phyloP scores from a whole-genome alignment of 2,888 invertebrate genomes.

The Nudaria mundana region DNA sequence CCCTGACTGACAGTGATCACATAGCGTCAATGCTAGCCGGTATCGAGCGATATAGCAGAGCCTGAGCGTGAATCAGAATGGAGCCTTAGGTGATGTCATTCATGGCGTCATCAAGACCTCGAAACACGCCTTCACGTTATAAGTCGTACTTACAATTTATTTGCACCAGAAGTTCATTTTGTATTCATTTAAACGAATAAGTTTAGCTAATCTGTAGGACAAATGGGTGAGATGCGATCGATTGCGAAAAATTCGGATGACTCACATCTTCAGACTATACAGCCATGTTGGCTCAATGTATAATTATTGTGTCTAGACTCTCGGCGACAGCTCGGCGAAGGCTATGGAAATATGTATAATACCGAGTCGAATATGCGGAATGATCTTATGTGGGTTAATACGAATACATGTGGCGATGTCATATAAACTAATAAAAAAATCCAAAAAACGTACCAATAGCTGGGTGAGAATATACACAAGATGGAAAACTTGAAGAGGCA shows the following conservation, averaged over 20 bases:
- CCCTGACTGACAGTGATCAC: slow-evolving; percentile 28
- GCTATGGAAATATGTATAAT: slow-evolving; percentile 57
- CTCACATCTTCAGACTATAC: slow-evolving; percentile 65
- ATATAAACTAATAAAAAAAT: slow-evolving; percentile 16
- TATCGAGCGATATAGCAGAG: slow-evolving; percentile 3
- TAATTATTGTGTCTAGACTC: slow-evolving; percentile 77
- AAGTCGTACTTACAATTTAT: background rate
- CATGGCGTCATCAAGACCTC: slow-evolving; percentile 39
- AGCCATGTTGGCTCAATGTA: slow-evolving; percentile 68
- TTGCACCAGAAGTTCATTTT: too few species aligned
- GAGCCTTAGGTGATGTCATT: slow-evolving; percentile 48
- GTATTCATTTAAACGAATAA: background rate
- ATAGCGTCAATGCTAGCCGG: slow-evolving; percentile 30
- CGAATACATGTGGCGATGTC: slow-evolving; percentile 19
- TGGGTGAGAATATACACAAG: slow-evolving; percentile 66
- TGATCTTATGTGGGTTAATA: slow-evolving; percentile 32
- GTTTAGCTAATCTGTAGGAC: slow-evolving; percentile 46
- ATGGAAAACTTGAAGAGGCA: slow-evolving; percentile 72
- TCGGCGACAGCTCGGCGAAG: slow-evolving; percentile 68
- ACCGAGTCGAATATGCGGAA: slow-evolving; percentile 33
- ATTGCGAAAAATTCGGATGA: slow-evolving; percentile 66
- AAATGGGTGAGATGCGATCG: slow-evolving; percentile 64
- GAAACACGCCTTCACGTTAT: slow-evolving; percentile 20
- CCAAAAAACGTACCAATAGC: slow-evolving; percentile 55
- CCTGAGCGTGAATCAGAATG: slow-evolving; percentile 37